Evolutionary conservation across 2,113 vertebrate genomes (phyloP), one percentile per base, ranked within the genome.

Genomic region (Tachysurus fulvidraco): DNA sequence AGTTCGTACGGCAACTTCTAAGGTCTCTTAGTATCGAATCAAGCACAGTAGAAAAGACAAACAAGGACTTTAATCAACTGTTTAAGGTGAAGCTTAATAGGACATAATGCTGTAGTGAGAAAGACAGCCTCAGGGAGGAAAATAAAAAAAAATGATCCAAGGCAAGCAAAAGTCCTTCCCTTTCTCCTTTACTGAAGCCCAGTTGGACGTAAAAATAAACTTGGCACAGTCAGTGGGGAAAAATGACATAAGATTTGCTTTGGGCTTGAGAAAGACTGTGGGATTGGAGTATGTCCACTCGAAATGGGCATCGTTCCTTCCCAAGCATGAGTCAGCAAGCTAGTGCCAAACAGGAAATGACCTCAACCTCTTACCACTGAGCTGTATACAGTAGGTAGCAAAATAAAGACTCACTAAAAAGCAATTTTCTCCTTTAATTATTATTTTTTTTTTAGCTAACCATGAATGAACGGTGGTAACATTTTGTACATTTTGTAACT

Each of bases 181-280:
- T 11, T 7, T 59, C 30, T 62, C 89, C 85, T 89, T 92, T 90
- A 92, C 88, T 52, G 73, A 92, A 89, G 84, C 85, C 83, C 82
- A 83, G 89, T 89, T 92, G 88, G 90, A 92, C 88, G 83, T 91
- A 91, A 93, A 93, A 93, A 94, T 89, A 92, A 91, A 91, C 90
- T 77, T 87, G 88, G 92, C 90, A 90, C 84, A 80, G 88, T 86
- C 73, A 85, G 89, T 89, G n/a, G 78, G 91, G 91, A 92, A 94
- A 91, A 93, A 92, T 91, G 89, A 92, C 91, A 93, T 89, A 89
- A 91, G 90, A 88, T 3, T 85, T 64, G 84, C 84, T 86, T 86
- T 62, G 79, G 88, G 87, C 89, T 69, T 90, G 87, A 92, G 91
- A 90, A 88, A 89, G 89, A 86, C 23, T 41, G 90, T 87, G 91